Base-by-base conservation (phyloP, 2,113 vertebrate genomes). In the Hiodon tergisus region DNA sequence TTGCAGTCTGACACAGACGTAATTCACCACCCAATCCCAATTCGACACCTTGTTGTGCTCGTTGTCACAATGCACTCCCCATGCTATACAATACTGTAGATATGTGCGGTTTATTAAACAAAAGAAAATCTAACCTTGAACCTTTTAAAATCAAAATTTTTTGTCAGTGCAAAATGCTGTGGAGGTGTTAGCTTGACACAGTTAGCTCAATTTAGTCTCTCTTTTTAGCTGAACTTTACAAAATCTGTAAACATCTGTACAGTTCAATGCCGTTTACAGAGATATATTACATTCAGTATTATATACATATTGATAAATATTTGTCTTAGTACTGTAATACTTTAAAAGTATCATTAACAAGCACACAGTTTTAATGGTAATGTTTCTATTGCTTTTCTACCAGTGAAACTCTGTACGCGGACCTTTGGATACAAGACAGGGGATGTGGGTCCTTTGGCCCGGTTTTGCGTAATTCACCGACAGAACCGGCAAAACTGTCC, bases 21-120 rank as follows among this genome's bases (percentile, higher is more conserved):
- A 31, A 31, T 31, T 31, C 31, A 31, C 31, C 31, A 31, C 31
- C 31, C 31, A 31, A 31, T 31, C 31, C 31, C 31, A 31, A 31
- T 31, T 55, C 59, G 54, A 69, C 13, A 69, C 47, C 50, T 73
- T 66, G 53, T 73, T 66, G 55, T 5, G 78, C 66, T 71, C 65
- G 65, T 67, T 17, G 75, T 79, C 77, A 78, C 73, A 75, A 78
- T 69, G 65, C 68, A 81, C 76, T 31, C 47, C 55, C 31, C 17
- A 17, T 7, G 10, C 55, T 47, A 78, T 61, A 16, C 78, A 67
- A 83, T 53, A 86, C 77, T 81, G 79, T 77, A 81, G 72, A 83
- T 69, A 78, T 79, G 73, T 81, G 72, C 82, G 81, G 81, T 77
- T 76, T 82, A 76, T 52, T 73, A 5, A 17, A 54, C 59, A 60